These are phyloP conservation scores for Leptonema lineaticorne DNA, from an alignment of 1,140 invertebrate genomes.

Conservation along the genomic window DNA sequence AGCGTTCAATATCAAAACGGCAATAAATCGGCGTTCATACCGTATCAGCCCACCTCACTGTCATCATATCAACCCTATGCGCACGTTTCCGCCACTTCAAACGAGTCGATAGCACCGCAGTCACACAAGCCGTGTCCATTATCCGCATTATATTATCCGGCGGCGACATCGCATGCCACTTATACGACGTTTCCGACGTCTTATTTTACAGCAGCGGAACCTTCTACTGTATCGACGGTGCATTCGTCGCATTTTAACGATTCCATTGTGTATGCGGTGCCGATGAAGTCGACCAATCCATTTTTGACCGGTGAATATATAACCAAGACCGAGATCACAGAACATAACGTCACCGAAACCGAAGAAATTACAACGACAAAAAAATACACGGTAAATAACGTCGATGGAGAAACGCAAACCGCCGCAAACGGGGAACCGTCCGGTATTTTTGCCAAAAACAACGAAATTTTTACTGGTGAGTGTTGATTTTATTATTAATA, in stretches of 20 bases:
- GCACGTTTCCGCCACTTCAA: too few relatives aligned
- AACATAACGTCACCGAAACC: slow-evolving; percentile 51
- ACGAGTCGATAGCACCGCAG: too few relatives aligned
- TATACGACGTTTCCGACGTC: slow-evolving; percentile 13
- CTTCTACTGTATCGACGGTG: background rate
- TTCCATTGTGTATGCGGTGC: slow-evolving; percentile 19
- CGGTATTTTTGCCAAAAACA: too few relatives aligned
- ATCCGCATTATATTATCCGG: background rate
- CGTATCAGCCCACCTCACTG: background rate
- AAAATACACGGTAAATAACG: slow-evolving; percentile 50
- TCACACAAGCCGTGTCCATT: background rate
- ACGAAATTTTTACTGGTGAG: slow-evolving; percentile 32
- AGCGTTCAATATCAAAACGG: too few relatives aligned
- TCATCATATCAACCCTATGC: background rate
- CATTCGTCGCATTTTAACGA: slow-evolving; percentile 15
- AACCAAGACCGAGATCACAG: slow-evolving; percentile 46
- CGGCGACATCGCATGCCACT: background rate
- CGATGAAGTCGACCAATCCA: slow-evolving; percentile 31
- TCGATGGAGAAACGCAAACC: slow-evolving; percentile 18
- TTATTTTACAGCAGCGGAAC: slow-evolving; percentile 4
- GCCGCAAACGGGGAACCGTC: too few relatives aligned
- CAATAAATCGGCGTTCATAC: background rate
- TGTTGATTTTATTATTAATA: background rate
- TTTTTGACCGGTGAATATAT: slow-evolving; percentile 37
- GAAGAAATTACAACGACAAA: slow-evolving; percentile 55